Conservation (phyloP, 2,888 invertebrate species). For the Cephus sareptanus region DNA sequence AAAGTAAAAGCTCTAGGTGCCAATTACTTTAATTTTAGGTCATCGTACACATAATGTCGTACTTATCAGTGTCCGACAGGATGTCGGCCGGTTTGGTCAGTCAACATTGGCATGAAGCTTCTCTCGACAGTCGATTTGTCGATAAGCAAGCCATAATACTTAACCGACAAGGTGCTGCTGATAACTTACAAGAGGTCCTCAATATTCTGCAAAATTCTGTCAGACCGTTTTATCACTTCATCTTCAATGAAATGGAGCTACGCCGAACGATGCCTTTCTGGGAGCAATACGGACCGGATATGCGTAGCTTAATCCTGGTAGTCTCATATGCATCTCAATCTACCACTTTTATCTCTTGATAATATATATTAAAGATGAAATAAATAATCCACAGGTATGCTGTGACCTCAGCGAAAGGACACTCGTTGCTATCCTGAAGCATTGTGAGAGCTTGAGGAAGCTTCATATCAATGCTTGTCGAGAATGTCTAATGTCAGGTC, state of each 20-base stretch:
- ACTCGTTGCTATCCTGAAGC: constrained; percentile 71
- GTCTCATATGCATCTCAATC: background rate
- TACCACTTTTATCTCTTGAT: constrained; percentile 2
- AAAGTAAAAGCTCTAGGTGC: background rate
- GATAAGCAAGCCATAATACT: constrained; percentile 69
- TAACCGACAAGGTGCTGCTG: constrained; percentile 65
- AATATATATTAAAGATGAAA: constrained; percentile 3
- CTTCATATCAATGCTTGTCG: constrained; percentile 75
- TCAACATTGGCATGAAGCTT: constrained; percentile 75
- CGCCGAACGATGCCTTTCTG: constrained; percentile 69
- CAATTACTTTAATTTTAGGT: constrained; percentile 65
- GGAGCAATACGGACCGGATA: constrained; percentile 70
- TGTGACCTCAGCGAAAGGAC: constrained; percentile 76
- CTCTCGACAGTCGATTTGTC: constrained; percentile 72
- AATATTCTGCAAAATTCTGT: constrained; percentile 66
- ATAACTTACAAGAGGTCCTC: constrained; percentile 63
- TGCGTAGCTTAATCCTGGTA: constrained; percentile 70
- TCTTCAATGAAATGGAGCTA: constrained; percentile 71
- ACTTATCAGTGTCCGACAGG: constrained; percentile 74
- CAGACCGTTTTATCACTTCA: constrained; percentile 67
- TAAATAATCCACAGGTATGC: constrained; percentile 48
- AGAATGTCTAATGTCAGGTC: constrained; percentile 80
- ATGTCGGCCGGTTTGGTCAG: constrained; percentile 76
- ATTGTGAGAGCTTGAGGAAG: constrained; percentile 70
- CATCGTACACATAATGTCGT: constrained; percentile 74